phyloP scores from a whole-genome alignment of 2,113 vertebrate genomes.

The Dolichotis patagonum region DNA sequence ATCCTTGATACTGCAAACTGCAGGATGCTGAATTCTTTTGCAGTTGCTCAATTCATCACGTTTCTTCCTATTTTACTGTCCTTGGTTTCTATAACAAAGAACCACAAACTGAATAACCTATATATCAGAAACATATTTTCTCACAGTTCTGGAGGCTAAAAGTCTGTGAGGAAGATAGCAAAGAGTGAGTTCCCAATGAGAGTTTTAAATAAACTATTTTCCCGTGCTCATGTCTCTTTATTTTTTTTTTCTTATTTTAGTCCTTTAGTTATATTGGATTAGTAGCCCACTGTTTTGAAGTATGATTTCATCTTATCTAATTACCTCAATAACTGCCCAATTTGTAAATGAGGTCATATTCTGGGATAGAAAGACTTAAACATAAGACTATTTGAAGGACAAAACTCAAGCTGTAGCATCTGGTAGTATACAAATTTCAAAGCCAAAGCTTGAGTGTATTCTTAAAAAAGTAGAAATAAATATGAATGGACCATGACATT shows the following conservation, averaged over 20 bases:
- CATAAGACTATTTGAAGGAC: neutral
- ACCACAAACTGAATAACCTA: neutral
- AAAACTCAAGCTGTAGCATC: neutral
- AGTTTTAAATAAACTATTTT: neutral
- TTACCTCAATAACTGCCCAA: neutral
- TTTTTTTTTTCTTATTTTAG: neutral
- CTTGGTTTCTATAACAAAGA: neutral
- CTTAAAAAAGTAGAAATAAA: constrained; percentile 24
- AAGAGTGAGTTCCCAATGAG: neutral
- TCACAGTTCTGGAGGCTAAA: neutral
- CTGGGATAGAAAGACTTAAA: neutral
- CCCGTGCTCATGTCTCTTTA: neutral
- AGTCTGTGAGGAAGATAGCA: neutral
- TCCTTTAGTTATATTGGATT: neutral
- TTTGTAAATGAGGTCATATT: constrained; percentile 20
- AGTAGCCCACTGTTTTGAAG: neutral
- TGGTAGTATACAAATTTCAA: neutral
- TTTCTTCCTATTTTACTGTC: neutral
- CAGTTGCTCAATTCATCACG: neutral
- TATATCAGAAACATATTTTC: neutral
- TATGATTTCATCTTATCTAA: neutral
- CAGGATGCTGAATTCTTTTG: neutral
- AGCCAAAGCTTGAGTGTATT: neutral
- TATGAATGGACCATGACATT: neutral
- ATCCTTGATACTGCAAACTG: neutral